Evolutionary conservation across 2,113 vertebrate genomes (phyloP), one percentile per base, ranked within the genome.

Genomic region (Octodon degus): DNA sequence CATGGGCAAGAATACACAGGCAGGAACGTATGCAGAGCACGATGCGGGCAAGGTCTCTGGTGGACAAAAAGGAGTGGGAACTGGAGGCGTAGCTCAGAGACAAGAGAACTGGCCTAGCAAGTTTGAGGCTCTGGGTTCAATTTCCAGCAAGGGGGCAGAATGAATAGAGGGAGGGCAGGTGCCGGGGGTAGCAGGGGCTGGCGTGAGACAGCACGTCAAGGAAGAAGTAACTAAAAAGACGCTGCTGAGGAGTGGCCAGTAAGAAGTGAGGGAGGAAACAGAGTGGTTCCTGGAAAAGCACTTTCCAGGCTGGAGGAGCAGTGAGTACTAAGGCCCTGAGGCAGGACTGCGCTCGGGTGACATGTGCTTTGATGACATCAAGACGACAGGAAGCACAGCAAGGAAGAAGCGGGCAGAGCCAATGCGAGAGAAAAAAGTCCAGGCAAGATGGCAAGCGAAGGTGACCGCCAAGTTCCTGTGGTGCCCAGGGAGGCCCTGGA

Each of bases 1-100:
- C n/a, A n/a, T n/a, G 65, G 12, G 16, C 62, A 43, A 17, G 4
- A 53, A 25, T 10, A 80, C 8, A 50, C 1, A 32, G 9, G 77
- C 3, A 7, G n/a, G n/a, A 40, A 22, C 20, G 7, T 5, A 14
- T 14, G 5, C 60, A 20, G 27, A 1, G 12, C 4, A 9, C 12
- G 9, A 25, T 0, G 4, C n/a, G 25, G 63, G 87, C 5, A 43
- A 58, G 25, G 12, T 4, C 14, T 65, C 60, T 76, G 11, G 47
- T 55, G 34, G 7, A 34, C 79, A 43, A 67, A 55, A 70, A 17
- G 1, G 0, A 74, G n/a, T 14, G 17, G 14, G n/a, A 17, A 9
- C 8, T 37, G 50, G 50, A 68, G 76, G 22, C 8, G 34, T 2
- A 62, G 53, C 77, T 68, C 40, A 32, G 32, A 37, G 53, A 16